phyloP scores from a whole-genome alignment of 2,797 vertebrate species.

The Limosa lapponica region DNA sequence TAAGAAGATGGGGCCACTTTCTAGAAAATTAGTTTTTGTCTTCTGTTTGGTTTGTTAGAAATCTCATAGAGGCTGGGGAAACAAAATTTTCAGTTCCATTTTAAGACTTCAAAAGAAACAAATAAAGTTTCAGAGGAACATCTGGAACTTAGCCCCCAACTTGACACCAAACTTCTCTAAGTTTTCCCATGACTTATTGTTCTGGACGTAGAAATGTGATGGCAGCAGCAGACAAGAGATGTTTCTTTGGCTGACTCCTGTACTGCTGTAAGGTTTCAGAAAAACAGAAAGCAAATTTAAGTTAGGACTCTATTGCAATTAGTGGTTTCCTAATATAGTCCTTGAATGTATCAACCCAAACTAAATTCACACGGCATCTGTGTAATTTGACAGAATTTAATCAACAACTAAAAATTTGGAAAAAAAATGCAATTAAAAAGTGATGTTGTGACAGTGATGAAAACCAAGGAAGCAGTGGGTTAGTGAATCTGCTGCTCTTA shows the following conservation, averaged over 20 bases:
- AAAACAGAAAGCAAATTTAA: background rate
- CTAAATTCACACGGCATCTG: background rate
- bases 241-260: background rate
- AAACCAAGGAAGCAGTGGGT: background rate
- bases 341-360: background rate
- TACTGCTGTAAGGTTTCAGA: background rate
- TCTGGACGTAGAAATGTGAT: background rate
- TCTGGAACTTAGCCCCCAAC: background rate
- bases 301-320: background rate
- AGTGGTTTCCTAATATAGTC: background rate
- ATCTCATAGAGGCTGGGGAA: background rate
- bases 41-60: background rate
- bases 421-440: background rate
- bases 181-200: background rate
- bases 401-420: background rate
- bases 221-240: background rate
- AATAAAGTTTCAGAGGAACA: constrained; percentile 1
- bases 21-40: background rate
- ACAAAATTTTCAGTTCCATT: background rate
- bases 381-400: background rate
- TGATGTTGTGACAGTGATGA: background rate
- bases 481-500: background rate
- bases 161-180: background rate
- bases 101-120: background rate
- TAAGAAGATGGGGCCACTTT: background rate